phyloP scores from a whole-genome alignment of 1,140 invertebrate species.

The Copidosoma floridanum region DNA sequence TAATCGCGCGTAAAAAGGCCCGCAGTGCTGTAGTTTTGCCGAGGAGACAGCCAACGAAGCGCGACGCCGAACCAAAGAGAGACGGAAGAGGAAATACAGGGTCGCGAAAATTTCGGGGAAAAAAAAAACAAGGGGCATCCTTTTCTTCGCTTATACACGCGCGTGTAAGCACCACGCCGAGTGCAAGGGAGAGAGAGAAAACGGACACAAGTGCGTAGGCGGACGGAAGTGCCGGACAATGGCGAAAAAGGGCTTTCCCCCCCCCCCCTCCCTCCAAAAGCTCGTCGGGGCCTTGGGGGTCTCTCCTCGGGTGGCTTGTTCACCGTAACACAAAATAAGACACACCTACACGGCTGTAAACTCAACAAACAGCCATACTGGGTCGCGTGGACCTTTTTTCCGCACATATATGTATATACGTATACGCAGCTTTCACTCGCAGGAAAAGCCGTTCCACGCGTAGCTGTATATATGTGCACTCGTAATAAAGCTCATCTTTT shows the following conservation, averaged over 20 bases:
- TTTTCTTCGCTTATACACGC: neutral
- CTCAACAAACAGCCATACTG: too few species aligned
- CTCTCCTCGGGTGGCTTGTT: too few species aligned
- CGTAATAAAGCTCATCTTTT: too few species aligned
- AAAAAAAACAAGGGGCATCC: neutral
- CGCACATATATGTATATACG: too few species aligned
- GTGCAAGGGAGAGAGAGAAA: too few species aligned
- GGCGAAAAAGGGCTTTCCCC: too few species aligned
- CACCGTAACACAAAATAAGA: too few species aligned
- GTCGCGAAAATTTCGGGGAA: conserved; percentile 16
- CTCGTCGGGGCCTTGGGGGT: neutral
- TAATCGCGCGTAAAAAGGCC: conserved; percentile 20
- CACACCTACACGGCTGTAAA: too few species aligned
- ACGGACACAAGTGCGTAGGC: neutral
- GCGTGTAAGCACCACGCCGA: neutral
- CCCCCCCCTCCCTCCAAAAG: neutral
- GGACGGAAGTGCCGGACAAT: neutral
- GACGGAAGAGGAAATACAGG: conserved; percentile 6
- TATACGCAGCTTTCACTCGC: too few species aligned
- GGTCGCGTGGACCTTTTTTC: too few species aligned
- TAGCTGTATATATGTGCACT: too few species aligned
- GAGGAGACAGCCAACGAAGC: neutral
- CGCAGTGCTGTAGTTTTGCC: neutral
- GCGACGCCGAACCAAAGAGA: neutral
- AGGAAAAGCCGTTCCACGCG: too few species aligned